Conservation (phyloP, 2,113 vertebrate genomes). For the Macrotus californicus region DNA sequence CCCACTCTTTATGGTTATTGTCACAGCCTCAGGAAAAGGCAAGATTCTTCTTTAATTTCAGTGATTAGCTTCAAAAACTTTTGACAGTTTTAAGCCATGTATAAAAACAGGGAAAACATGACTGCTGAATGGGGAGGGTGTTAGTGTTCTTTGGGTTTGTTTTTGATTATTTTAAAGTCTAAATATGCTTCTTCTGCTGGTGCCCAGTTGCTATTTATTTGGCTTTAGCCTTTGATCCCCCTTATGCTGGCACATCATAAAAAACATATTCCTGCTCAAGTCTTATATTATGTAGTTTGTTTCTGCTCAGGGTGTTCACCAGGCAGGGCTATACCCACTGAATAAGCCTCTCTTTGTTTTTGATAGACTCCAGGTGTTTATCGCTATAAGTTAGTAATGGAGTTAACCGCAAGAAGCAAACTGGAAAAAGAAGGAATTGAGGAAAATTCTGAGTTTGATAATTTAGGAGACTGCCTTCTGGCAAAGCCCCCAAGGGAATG, state of each 20-base stretch:
- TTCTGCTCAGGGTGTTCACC: conserved; percentile 79
- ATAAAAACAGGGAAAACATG: conserved; percentile 76
- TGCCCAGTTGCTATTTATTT: conserved; percentile 88
- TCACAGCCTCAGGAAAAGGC: conserved; percentile 37
- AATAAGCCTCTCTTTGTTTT: conserved; percentile 88
- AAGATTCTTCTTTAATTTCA: conserved; percentile 56
- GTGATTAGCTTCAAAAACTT: conserved; percentile 66
- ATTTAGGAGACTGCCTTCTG: conserved; percentile 67
- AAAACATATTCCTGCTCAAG: conserved; percentile 85
- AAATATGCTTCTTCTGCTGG: conserved; percentile 82
- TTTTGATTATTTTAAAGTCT: conserved; percentile 85
- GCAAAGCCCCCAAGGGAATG: conserved; percentile 43
- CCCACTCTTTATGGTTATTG: not conserved
- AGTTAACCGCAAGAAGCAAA: conserved; percentile 80
- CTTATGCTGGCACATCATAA: conserved; percentile 87
- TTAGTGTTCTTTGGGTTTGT: conserved; percentile 80
- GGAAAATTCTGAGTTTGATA: conserved; percentile 77
- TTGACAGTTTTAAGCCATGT: conserved; percentile 71
- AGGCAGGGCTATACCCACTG: conserved; percentile 72
- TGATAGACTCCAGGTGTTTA: conserved; percentile 90
- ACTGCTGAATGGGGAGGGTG: conserved; percentile 71
- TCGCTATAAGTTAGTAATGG: conserved; percentile 82
- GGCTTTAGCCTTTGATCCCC: conserved; percentile 85
- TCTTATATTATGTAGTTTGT: conserved; percentile 83
- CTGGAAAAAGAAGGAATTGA: conserved; percentile 76